Percentiles rank a stretch among this genome's conserved stretches.
phyloP scores from a whole-genome alignment of 2,113 vertebrate genomes.

The Verasper variegatus region DNA sequence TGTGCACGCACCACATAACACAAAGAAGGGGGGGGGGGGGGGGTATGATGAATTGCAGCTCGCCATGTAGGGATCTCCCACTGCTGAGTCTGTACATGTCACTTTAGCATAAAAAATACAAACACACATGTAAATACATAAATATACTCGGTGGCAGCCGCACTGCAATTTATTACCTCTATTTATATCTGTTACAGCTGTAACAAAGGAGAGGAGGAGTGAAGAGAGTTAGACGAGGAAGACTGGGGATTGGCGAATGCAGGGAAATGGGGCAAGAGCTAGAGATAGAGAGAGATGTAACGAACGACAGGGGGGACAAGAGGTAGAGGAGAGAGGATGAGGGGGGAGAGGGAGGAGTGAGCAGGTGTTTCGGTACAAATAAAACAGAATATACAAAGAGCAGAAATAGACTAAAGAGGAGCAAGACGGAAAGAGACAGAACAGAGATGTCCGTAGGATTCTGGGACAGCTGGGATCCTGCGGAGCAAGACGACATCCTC shows the following conservation, averaged over 20 bases:
- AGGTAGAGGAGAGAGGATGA: background rate
- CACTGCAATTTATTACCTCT: conserved; percentile 56
- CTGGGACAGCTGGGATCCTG: conserved; percentile 66
- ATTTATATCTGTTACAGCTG: conserved; percentile 60
- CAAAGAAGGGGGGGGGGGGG: background rate
- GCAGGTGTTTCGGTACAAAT: background rate
- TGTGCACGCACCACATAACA: conserved; percentile 22
- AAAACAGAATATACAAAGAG: conserved; percentile 18
- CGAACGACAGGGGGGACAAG: conserved; percentile 14
- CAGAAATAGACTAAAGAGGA: conserved; percentile 9
- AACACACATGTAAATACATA: conserved; percentile 37
- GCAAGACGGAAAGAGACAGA: background rate
- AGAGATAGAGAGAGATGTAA: background rate
- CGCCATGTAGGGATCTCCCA: conserved; percentile 26
- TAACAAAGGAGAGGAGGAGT: conserved; percentile 14
- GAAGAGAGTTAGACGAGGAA: conserved; percentile 17
- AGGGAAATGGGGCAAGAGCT: conserved; percentile 41
- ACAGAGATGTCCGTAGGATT: conserved; percentile 53
- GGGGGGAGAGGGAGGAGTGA: background rate
- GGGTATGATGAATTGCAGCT: conserved; percentile 22
- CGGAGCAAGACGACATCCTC: conserved; percentile 67
- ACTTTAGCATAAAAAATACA: conserved; percentile 41
- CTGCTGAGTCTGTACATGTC: conserved; percentile 26
- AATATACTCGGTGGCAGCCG: conserved; percentile 34
- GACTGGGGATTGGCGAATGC: conserved; percentile 28